Evolutionary conservation across 2,113 vertebrate genomes (phyloP), one percentile per base, ranked within the genome.

Genomic region (Mystacornis crossleyi): DNA sequence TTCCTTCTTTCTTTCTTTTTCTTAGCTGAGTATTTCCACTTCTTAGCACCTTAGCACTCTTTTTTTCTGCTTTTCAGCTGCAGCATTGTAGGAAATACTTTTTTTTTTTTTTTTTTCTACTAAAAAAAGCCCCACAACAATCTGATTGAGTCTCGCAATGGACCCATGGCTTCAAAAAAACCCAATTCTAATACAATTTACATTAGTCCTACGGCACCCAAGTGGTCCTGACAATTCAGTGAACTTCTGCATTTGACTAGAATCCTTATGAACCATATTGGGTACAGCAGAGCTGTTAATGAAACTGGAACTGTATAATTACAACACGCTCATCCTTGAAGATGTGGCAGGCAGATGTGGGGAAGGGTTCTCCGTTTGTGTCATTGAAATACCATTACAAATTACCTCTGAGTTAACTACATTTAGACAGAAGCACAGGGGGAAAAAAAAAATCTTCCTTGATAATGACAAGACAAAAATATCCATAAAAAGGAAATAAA

Each of bases 391-490:
- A 87, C 62, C 47, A 65, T 31, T 83, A 85, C 70, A 91, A 96
- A 94, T 95, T 88, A 90, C 71, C 57, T 85, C 78, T 43, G 67
- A 0, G 2, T 58, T 88, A 96, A 92, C 71, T 77, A 81, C 60
- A 42, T 86, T 97, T 92, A 96, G 79, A 92, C 45, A 80, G 61
- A 94, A 82, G 78, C 72, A 69, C 69, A 79, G 38, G 47, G 29
- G 23, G 4, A 4, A 5, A 58, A 61, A n/a, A n/a, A 72, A 61
- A 55, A 23, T 66, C 64, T 93, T 92, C 78, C 71, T 74, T 6
- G 61, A 89, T 94, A 79, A 96, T 81, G 88, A 80, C 82, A 93
- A 93, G 92, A 95, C 88, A 89, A 96, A 95, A 90, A 84, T 88
- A 81, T 40, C 55, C 71, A 81, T 95, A 79, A 95, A 95, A 95